These are phyloP conservation scores for Anoplolepis gracilipes DNA, from an alignment of 1,140 invertebrate genomes.

Conservation along the genomic window DNA sequence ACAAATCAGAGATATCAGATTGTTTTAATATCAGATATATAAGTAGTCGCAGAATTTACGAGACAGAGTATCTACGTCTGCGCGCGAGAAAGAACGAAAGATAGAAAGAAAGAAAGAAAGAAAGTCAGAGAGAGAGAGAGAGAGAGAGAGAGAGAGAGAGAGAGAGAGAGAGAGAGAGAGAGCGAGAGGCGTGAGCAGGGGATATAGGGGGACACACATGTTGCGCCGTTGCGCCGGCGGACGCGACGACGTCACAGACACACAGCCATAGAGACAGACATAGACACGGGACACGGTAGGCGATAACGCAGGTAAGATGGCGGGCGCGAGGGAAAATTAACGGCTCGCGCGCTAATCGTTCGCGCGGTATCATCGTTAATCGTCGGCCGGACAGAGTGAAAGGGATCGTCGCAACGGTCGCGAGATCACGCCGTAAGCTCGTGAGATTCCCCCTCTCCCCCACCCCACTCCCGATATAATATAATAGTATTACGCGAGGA, in stretches of 20 bases:
- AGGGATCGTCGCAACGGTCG: slow-evolving; percentile 12
- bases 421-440: slow-evolving; percentile 10
- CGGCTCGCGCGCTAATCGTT: background rate
- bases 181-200: too few relatives aligned
- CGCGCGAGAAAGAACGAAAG: background rate
- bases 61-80: background rate
- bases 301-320: slow-evolving; percentile 5
- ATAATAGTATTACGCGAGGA: slow-evolving; percentile 40
- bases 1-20: background rate
- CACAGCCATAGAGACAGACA: too few relatives aligned
- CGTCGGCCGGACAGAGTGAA: slow-evolving; percentile 58
- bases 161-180: background rate
- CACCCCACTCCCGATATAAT: too few relatives aligned
- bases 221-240: background rate
- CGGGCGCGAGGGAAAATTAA: background rate
- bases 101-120: background rate
- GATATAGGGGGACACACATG: background rate
- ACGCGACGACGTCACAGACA: background rate
- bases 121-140: background rate
- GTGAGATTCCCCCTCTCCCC: slow-evolving; percentile 36
- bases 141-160: too few relatives aligned
- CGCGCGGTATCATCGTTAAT: slow-evolving; percentile 31
- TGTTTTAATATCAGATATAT: background rate
- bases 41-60: background rate
- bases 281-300: background rate